Conservation (phyloP, 2,113 vertebrate genomes). For the Brachionichthys hirsutus region DNA sequence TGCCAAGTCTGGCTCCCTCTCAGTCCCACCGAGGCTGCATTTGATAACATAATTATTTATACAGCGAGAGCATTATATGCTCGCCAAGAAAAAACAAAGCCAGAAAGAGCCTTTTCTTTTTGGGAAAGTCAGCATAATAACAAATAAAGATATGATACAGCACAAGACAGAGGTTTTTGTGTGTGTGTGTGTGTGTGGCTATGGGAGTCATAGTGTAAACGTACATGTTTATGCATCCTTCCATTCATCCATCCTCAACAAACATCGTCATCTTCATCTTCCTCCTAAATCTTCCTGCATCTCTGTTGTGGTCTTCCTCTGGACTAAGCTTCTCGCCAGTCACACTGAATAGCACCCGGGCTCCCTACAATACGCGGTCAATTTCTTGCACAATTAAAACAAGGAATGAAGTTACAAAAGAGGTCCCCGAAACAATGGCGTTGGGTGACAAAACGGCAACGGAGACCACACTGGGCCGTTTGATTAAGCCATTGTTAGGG, state of each 20-base stretch:
- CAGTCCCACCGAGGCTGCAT: slow-evolving; percentile 24
- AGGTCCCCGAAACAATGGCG: slow-evolving; percentile 71
- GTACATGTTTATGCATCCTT: slow-evolving; percentile 27
- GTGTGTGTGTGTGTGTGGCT: slow-evolving; percentile 5
- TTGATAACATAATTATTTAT: slow-evolving; percentile 50
- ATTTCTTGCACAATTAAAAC: slow-evolving; percentile 79
- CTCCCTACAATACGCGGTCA: slow-evolving; percentile 81
- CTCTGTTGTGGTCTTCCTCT: slow-evolving; percentile 67
- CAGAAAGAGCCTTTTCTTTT: not conserved
- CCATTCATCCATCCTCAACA: slow-evolving; percentile 20
- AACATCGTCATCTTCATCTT: slow-evolving; percentile 65
- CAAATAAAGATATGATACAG: slow-evolving; percentile 31
- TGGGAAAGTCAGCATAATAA: slow-evolving; percentile 19
- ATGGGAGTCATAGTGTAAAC: slow-evolving; percentile 21
- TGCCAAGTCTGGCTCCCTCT: slow-evolving; percentile 14
- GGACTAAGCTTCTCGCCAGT: slow-evolving; percentile 73
- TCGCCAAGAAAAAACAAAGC: slow-evolving; percentile 40
- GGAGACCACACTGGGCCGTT: slow-evolving; percentile 73
- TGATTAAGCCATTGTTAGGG: slow-evolving; percentile 75
- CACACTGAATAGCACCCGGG: slow-evolving; percentile 71
- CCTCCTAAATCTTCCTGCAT: slow-evolving; percentile 76
- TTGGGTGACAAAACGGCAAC: slow-evolving; percentile 77
- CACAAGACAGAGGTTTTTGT: slow-evolving; percentile 15
- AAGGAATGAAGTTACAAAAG: slow-evolving; percentile 76
- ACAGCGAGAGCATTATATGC: slow-evolving; percentile 52